Evolutionary conservation across 2,888 invertebrate species (phyloP), one percentile per base, ranked within the genome.

Genomic region (Helobdella robusta): DNA sequence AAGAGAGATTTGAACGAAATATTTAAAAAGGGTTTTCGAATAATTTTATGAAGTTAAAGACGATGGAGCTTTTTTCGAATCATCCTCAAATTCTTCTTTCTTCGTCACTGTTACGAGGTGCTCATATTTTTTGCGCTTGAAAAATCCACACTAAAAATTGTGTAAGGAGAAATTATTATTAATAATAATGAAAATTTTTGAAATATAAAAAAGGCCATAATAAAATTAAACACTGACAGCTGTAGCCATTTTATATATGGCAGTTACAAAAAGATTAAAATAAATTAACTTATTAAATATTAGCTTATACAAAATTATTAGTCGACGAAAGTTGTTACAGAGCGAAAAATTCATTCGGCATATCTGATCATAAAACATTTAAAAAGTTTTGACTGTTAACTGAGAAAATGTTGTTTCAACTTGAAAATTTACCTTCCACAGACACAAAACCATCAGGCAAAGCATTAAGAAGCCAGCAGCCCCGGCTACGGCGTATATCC

Each of bases 401-500:
- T 11, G 20, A 18, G 52, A 52, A 52, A 6, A 58, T 6, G 58
- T n/a, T 58, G 6, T n/a, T 30, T 8, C 8, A 11, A 32, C 11
- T n/a, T 6, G 23, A 18, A 6, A 11, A 20, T 25, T 56, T 25
- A 60, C 62, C 62, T 50, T 62, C 62, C 62, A 62, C n/a, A 62
- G 82, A 28, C 87, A 84, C 61, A 88, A 83, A 54, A 89, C 88
- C 63, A 94, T 83, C 2, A 91, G 78, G 48, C 90, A 84, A 40
- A 95, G 82, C 28, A 95, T 82, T 70, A 93, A 76, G 36, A 95
- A 82, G 15, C 94, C 94, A 1, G 87, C 87, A 66, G 89, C 83
- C 61, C 89, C 86, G 40, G 93, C 88, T 59, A 90, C 83, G 70
- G 83, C 76, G 70, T 90, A 89, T 70, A 93, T 87, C 89, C 92